Evolutionary conservation across 2,797 vertebrate species (phyloP).

Genomic region (Myotis pilosus): DNA sequence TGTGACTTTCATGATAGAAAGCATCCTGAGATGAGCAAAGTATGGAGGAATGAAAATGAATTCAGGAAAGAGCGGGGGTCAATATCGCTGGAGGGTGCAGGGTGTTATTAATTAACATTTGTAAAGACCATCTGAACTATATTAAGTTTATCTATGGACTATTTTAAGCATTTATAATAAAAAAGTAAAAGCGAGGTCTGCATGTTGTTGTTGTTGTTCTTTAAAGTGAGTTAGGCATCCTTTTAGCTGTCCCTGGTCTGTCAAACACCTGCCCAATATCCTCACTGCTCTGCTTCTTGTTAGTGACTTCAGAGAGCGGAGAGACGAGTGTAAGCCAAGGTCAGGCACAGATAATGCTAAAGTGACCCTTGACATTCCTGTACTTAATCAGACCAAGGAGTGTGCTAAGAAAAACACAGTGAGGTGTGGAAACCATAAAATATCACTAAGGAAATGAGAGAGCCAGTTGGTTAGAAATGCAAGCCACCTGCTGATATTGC

Average conservation of each 20-base stretch:
- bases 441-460: conserved; percentile 63
- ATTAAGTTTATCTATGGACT: background rate
- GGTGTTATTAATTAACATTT: background rate
- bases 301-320: conserved; percentile 60
- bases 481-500: conserved; percentile 47
- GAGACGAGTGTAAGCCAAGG: conserved; percentile 47
- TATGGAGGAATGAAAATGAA: background rate
- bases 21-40: background rate
- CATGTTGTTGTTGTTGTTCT: background rate
- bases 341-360: conserved; percentile 49
- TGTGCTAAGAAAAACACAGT: conserved; percentile 66
- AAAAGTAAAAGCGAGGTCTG: background rate
- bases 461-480: conserved; percentile 40
- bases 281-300: conserved; percentile 61
- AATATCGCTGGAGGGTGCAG: background rate
- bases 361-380: conserved; percentile 63
- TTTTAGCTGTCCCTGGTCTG: background rate
- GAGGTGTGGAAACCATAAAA: conserved; percentile 71
- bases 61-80: background rate
- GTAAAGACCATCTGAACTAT: background rate
- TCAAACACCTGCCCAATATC: conserved; percentile 14
- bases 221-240: background rate
- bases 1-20: background rate
- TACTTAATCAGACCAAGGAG: conserved; percentile 72
- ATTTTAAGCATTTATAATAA: background rate